Evolutionary conservation across 2,888 invertebrate genomes (phyloP).

Genomic region (Melanostoma mellinum): DNA sequence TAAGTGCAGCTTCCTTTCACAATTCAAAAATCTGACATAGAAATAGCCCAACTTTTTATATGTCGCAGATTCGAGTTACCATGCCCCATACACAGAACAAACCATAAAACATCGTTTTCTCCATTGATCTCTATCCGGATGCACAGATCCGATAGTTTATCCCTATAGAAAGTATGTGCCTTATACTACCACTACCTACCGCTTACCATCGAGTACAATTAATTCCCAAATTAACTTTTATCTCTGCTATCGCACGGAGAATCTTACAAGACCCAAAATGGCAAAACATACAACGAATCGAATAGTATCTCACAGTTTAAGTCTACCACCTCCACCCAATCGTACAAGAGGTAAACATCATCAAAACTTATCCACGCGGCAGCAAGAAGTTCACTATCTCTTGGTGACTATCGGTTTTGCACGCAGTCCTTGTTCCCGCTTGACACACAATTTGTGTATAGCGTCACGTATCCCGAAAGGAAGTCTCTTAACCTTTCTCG

Average conservation of each 20-base stretch:
- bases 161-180: constrained; percentile 39
- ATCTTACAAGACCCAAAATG: constrained; percentile 65
- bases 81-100: not conserved
- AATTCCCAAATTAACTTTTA: constrained; percentile 72
- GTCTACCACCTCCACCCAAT: constrained; percentile 34
- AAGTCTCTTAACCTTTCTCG: constrained; percentile 68
- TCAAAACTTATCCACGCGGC: constrained; percentile 58
- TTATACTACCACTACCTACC: not conserved
- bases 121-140: constrained; percentile 57
- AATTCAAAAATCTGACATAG: too few species aligned
- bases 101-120: constrained; percentile 57
- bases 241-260: constrained; percentile 66
- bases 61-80: not conserved
- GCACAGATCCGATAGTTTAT: constrained; percentile 49
- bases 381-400: constrained; percentile 35
- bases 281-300: constrained; percentile 52
- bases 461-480: constrained; percentile 67
- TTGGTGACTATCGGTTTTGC: constrained; percentile 64
- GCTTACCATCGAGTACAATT: constrained; percentile 55
- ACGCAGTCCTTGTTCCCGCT: constrained; percentile 69
- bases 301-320: constrained; percentile 62
- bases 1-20: too few species aligned
- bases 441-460: constrained; percentile 70
- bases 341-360: constrained; percentile 55
- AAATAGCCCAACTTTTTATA: constrained; percentile 38